Base-by-base conservation (phyloP, 1,140 invertebrate genomes). In the Anastatus disparis region DNA sequence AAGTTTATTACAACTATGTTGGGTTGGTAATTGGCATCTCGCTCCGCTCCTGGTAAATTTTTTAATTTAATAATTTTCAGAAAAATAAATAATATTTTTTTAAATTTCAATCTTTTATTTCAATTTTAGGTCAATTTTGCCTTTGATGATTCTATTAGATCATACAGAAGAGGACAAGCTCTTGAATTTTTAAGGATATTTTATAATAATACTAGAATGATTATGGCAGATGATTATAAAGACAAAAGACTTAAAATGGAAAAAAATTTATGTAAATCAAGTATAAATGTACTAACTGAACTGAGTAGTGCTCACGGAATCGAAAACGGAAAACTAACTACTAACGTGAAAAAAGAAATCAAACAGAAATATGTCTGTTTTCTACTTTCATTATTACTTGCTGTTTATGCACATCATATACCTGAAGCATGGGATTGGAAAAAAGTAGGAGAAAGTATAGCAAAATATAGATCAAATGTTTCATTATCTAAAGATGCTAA, bases 101-200 rank as follows among this genome's bases (percentile, higher is more conserved):
- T 4, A 35, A 50, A 61, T 48, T 68, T 17, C 17, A 31, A 20
- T 29, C n/a, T 63, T 58, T 64, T 56, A 44, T 68, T 55, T 44
- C 2, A 27, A 6, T 72, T 44, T 48, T 56, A 82, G 81, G 79
- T 89, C 15, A 82, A 89, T 2, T 89, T 88, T 79, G 82, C 89
- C n/a, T 93, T 92, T 72, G 87, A 89, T 59, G 76, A 79, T 4
- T 85, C 85, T 22, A 86, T 92, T 1, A 84, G 90, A 70, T 88
- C 89, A 24, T 93, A 89, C 75, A 82, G 90, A 46, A 87, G 89
- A 70, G 87, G 86, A 72, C 90, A 92, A 80, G 91, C 90, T 2
- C 63, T 92, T 0, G 89, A 92, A 75, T 82, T 92, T 61, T 74
- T 92, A 50, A 81, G 84, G 44, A 82, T 87, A 42, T 91, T 91